Evolutionary conservation across 2,113 vertebrate species (phyloP).

Genomic region (Laticauda laticaudata): DNA sequence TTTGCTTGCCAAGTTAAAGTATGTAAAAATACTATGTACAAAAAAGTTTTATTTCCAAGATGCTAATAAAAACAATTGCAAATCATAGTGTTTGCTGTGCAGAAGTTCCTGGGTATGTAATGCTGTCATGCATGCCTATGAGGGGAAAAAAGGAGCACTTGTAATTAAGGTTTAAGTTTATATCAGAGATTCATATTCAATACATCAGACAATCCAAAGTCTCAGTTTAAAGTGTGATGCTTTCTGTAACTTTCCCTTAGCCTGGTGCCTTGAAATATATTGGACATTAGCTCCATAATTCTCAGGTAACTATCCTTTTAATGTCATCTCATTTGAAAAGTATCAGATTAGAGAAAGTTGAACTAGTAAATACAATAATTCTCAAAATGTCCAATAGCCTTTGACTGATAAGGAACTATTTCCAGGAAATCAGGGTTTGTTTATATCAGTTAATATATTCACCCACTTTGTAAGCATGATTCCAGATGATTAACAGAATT

Average conservation of each 20-base stretch:
- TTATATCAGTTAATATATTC: background rate
- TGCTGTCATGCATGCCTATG: background rate
- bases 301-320: background rate
- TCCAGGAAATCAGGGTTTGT: background rate
- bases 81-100: background rate
- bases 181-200: background rate
- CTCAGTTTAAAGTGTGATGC: background rate
- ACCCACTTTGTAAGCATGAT: background rate
- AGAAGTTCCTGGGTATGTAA: background rate
- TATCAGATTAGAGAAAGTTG: background rate
- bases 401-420: background rate
- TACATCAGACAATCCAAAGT: background rate
- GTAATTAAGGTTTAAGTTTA: background rate
- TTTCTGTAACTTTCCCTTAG: background rate
- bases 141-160: background rate
- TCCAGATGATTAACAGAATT: background rate
- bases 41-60: constrained; percentile 23
- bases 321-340: background rate
- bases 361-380: background rate
- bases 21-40: background rate
- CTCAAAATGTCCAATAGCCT: background rate
- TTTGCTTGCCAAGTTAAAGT: background rate
- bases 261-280: background rate
- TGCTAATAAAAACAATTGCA: constrained; percentile 42
- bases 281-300: background rate